A percentile compares a stretch with the other conserved stretches of the same genome.
Evolutionary conservation across 2,113 vertebrate species (phyloP).

Genomic region (Equus przewalskii): DNA sequence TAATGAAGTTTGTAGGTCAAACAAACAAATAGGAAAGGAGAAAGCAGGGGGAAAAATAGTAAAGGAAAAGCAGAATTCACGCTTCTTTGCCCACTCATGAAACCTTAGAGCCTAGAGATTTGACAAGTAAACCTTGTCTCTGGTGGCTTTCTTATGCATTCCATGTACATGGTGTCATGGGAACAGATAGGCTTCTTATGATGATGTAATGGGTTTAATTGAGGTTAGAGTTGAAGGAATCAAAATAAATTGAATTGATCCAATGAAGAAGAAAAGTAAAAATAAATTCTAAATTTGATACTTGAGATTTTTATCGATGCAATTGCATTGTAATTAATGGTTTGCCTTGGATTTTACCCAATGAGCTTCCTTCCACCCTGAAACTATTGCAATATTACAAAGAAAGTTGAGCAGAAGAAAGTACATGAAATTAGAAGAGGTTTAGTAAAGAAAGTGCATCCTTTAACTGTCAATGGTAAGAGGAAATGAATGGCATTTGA

Average conservation of each 20-base stretch:
- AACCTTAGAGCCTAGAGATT: not conserved
- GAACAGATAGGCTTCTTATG: constrained; percentile 44
- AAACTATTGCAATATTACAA: not conserved
- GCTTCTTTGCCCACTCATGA: constrained; percentile 2
- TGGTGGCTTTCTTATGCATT: constrained; percentile 24
- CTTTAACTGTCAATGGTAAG: not conserved
- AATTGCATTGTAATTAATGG: constrained; percentile 44
- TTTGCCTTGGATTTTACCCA: not conserved
- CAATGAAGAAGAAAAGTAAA: constrained; percentile 44
- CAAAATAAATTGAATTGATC: constrained; percentile 60
- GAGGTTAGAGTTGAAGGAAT: constrained; percentile 24
- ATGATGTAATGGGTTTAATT: constrained; percentile 45
- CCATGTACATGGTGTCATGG: not conserved
- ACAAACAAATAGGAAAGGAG: not conserved
- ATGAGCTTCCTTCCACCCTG: not conserved
- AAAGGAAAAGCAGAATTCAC: not conserved
- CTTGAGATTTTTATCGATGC: constrained; percentile 51
- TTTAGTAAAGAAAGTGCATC: not conserved
- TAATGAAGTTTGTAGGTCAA: not conserved
- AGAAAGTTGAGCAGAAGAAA: not conserved
- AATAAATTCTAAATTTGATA: constrained; percentile 65
- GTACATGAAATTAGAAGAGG: not conserved
- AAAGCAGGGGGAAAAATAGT: not conserved
- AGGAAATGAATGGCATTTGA: not conserved
- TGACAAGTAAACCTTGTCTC: constrained; percentile 41